Evolutionary conservation across 2,113 vertebrate genomes (phyloP).

Genomic region (Zapornia atra): DNA sequence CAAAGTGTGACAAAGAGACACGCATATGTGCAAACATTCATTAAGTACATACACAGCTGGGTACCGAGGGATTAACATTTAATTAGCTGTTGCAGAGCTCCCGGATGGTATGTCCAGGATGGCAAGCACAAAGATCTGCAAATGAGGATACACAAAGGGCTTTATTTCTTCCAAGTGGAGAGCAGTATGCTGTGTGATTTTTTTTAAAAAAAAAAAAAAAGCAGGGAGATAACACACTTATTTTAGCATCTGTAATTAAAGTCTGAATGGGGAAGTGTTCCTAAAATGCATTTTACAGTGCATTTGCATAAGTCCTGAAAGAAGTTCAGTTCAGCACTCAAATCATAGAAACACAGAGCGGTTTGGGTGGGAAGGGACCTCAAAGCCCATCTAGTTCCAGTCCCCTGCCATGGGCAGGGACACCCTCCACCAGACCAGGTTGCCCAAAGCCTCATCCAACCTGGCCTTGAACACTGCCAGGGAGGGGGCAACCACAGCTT

Average conservation of each 20-base stretch:
- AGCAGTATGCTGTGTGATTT: background rate
- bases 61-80: background rate
- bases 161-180: background rate
- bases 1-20: background rate
- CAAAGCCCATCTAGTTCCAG: no score
- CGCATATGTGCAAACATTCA: background rate
- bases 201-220: background rate
- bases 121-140: background rate
- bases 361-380: no score
- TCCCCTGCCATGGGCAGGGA: no score
- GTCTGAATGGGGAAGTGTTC: background rate
- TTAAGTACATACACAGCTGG: accelerated
- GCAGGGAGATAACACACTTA: background rate
- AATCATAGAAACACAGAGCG: background rate
- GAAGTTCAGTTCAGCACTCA: background rate
- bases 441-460: no score
- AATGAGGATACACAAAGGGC: background rate
- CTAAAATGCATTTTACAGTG: background rate
- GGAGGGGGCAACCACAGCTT: no score
- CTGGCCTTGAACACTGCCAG: no score
- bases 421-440: no score
- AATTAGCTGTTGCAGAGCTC: background rate
- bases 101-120: background rate
- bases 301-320: background rate
- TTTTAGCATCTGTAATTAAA: background rate